Conservation (phyloP, 2,113 vertebrate species). For the Microcebus murinus region DNA sequence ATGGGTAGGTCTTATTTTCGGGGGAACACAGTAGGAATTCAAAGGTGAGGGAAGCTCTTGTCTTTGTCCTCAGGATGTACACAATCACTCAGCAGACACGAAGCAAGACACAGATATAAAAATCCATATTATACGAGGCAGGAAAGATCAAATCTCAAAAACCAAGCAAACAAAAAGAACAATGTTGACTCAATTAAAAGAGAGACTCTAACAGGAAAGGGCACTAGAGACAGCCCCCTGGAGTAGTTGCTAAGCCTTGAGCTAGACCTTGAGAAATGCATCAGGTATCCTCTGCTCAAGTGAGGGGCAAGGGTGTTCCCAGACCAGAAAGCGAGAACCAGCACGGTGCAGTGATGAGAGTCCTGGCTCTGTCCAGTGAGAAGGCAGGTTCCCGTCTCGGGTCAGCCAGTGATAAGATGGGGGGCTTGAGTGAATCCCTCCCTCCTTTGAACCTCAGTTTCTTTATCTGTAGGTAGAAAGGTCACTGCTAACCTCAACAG, state of each 20-base stretch:
- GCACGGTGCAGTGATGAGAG: conserved; percentile 47
- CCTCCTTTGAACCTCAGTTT: neutral
- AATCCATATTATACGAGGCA: conserved; percentile 5
- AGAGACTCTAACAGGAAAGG: neutral
- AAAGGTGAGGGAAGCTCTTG: neutral
- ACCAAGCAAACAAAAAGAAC: neutral
- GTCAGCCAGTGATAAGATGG: neutral
- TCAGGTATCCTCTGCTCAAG: neutral
- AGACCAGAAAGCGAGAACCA: conserved; percentile 57
- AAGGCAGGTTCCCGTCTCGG: neutral
- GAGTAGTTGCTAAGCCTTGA: neutral
- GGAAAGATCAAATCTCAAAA: neutral
- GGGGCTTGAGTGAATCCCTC: neutral
- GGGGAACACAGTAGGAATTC: neutral
- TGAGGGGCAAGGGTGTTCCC: neutral
- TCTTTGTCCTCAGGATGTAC: neutral
- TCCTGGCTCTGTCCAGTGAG: neutral
- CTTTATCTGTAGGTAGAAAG: neutral
- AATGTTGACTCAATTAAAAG: neutral
- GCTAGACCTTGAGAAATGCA: neutral
- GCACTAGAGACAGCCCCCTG: neutral
- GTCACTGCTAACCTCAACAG: neutral
- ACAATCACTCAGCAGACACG: neutral
- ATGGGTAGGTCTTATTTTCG: no score
- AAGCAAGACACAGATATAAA: neutral